phyloP scores from a whole-genome alignment of 1,140 invertebrate genomes.

The Chironomus striatipennis region DNA sequence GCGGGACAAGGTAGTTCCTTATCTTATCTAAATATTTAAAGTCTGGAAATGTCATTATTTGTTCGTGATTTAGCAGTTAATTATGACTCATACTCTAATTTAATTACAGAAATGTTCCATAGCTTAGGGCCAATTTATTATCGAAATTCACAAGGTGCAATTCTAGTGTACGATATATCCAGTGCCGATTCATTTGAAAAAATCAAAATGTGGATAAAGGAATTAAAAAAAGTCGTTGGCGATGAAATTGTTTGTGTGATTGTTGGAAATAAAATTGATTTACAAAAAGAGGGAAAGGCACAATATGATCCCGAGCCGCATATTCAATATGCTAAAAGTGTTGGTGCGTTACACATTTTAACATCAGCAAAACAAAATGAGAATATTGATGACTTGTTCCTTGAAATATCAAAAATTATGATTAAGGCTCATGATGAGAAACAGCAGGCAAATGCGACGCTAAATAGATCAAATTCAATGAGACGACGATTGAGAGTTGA shows the following conservation, averaged over 20 bases:
- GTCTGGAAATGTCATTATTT: too few relatives aligned
- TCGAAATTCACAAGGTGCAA: conserved; percentile 92
- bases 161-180: conserved; percentile 98
- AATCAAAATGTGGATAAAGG: conserved; percentile 98
- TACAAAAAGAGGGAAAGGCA: conserved; percentile 85
- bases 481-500: conserved; percentile 27
- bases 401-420: conserved; percentile 70
- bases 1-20: conserved; percentile 65
- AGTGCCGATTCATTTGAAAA: conserved; percentile 96
- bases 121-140: conserved; percentile 97
- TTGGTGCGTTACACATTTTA: conserved; percentile 89
- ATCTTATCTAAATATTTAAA: too few relatives aligned
- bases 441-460: conserved; percentile 38
- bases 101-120: conserved; percentile 69
- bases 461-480: conserved; percentile 45
- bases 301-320: conserved; percentile 61
- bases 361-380: conserved; percentile 92
- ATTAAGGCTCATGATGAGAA: conserved; percentile 45
- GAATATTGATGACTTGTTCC: conserved; percentile 88
- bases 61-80: background rate
- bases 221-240: conserved; percentile 92
- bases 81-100: background rate
- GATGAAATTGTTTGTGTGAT: conserved; percentile 86
- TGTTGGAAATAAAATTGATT: conserved; percentile 95
- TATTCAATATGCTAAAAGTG: conserved; percentile 75